These are phyloP conservation scores for Sebastes itinus DNA, from an alignment of 2,797 vertebrate species.

Conservation along the genomic window DNA sequence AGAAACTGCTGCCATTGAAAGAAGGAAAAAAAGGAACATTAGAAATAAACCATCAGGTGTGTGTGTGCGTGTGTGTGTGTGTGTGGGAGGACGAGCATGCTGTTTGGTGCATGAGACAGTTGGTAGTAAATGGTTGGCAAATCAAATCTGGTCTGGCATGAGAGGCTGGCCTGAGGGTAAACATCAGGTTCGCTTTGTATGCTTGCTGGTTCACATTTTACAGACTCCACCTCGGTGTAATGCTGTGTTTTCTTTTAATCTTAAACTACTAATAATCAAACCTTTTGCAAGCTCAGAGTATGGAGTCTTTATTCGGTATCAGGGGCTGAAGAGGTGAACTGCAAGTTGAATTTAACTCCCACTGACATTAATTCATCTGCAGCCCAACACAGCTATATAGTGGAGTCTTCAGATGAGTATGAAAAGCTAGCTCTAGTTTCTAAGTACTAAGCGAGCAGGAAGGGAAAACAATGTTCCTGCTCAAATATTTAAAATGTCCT, in stretches of 20 bases:
- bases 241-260: neutral
- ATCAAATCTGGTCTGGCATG: conserved; percentile 68
- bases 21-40: neutral
- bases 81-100: conserved; percentile 25
- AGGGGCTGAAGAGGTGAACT: neutral
- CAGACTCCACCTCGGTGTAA: conserved; percentile 7
- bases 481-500: neutral
- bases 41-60: conserved; percentile 44
- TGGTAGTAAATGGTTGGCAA: conserved; percentile 66
- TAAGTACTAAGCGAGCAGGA: neutral
- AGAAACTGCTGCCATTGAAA: conserved; percentile 52
- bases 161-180: conserved; percentile 46
- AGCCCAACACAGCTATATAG: neutral
- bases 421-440: neutral
- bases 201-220: conserved; percentile 37
- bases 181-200: conserved; percentile 48
- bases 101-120: conserved; percentile 46
- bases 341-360: neutral
- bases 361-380: neutral
- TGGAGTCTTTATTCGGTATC: neutral
- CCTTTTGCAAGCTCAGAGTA: neutral
- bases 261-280: neutral
- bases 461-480: neutral
- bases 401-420: neutral
- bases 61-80: conserved; percentile 21